Base-by-base conservation (phyloP, 2,888 invertebrate species). In the Biston stratarius region DNA sequence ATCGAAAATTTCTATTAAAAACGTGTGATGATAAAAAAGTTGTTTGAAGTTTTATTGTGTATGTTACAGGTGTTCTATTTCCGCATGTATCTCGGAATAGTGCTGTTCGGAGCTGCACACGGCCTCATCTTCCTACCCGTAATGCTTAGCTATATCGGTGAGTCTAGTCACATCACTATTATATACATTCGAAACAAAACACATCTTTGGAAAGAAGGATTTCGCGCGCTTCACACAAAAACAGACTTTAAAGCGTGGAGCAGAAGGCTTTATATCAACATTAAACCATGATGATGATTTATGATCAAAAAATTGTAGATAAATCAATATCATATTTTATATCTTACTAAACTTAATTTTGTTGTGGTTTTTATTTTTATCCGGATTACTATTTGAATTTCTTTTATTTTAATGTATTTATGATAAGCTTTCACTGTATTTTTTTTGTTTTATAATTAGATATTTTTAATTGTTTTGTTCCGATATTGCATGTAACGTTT, bases 81-180 rank as follows among this genome's bases (percentile, higher is more conserved):
- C 95, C 96, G 98, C 75, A 99, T 99, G 98, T 99, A 99, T 92
- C 94, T 99, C 84, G 98, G 99, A 66, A 99, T 99, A 80, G 99
- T 99, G 62, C 83, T 99, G 68, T 97, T 98, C 87, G 99, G 99
- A 62, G 99, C 99, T 9, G 96, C 98, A 6, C 99, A 99, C 90
- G 99, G 99, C 15, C 96, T 99, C 70, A 96, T 99, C 83, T 99
- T 99, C 95, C 95, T 99, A 77, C 99, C 99, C 9, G 99, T 99
- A 69, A 95, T 99, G 82, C 96, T 99, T 79, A 99, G 98, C 91
- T 99, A 98, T 95, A 97, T 99, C 87, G 99, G 99, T 98, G 87
- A 96, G 96, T 94, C 1, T 6, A 38, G 14, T 11, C 38, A 38
- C 42, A 42, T 55, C 42, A 55, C 42, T 42, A 42, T 7, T 7